phyloP scores from a whole-genome alignment of 2,113 vertebrate species.

The Ardeotis arabs region DNA sequence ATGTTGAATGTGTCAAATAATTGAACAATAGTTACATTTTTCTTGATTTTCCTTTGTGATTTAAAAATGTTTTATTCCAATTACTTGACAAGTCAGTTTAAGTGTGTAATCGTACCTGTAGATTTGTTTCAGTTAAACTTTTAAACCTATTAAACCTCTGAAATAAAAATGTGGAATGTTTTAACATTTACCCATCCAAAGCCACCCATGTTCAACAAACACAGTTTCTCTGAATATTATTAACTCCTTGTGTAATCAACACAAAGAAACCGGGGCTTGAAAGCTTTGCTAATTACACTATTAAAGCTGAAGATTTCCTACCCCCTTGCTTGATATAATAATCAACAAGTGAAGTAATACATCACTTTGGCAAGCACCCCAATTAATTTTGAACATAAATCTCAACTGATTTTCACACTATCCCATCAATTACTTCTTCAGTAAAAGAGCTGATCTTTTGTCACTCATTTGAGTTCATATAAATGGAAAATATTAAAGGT shows the following conservation, averaged over 20 bases:
- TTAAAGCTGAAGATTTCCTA: conserved; percentile 51
- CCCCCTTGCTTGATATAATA: conserved; percentile 1
- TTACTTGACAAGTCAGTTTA: neutral
- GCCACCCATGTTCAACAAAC: neutral
- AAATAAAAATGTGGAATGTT: neutral
- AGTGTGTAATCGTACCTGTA: neutral
- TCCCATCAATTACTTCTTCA: neutral
- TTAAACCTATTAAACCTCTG: neutral
- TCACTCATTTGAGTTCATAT: neutral
- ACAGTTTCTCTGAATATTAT: neutral
- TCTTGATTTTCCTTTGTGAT: neutral
- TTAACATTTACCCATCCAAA: neutral
- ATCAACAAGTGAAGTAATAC: conserved; percentile 35
- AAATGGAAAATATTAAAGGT: neutral
- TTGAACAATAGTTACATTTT: neutral
- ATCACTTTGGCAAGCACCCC: conserved; percentile 12
- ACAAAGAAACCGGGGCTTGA: neutral
- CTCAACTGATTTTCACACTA: neutral
- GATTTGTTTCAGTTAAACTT: neutral
- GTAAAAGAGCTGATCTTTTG: neutral
- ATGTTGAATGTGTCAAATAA: neutral
- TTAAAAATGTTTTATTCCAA: neutral
- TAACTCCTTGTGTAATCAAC: neutral
- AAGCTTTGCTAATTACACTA: conserved; percentile 26
- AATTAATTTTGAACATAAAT: conserved; percentile 64